A percentile compares a stretch with the other conserved stretches of the same genome.
These are phyloP conservation scores for Ochotona curzoniae DNA, from an alignment of 2,113 vertebrate species.

Conservation along the genomic window DNA sequence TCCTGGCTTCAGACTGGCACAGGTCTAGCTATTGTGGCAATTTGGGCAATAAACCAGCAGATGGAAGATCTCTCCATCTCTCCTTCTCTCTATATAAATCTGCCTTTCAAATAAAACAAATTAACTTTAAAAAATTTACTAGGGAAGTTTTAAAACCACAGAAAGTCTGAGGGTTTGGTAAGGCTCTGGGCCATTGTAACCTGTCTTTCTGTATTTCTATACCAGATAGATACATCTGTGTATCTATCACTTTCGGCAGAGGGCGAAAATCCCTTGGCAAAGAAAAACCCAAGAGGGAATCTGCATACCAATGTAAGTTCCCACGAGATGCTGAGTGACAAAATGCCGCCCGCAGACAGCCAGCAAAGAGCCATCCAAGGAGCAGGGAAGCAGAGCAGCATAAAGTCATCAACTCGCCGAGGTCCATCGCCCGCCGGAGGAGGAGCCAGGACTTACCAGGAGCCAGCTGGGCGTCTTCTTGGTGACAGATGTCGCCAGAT, in stretches of 20 bases:
- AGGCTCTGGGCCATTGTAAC: not conserved
- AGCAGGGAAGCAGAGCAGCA: not conserved
- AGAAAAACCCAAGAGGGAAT: not conserved
- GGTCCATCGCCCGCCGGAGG: not conserved
- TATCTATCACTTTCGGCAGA: not conserved
- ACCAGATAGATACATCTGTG: not conserved
- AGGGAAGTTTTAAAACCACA: conserved; percentile 20
- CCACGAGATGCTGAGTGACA: not conserved
- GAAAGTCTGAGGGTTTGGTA: conserved; percentile 19
- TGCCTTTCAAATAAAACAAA: too few species aligned
- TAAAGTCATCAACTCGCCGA: not conserved
- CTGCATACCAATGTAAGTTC: not conserved
- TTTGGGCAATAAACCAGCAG: too few species aligned
- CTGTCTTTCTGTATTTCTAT: not conserved
- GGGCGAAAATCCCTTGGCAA: not conserved
- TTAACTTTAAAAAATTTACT: not conserved
- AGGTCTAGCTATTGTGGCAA: too few species aligned
- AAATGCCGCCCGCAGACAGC: not conserved
- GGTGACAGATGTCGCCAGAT: not conserved
- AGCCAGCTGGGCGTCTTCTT: rapidly evolving
- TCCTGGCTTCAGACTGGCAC: too few species aligned
- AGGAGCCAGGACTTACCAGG: conserved; percentile 23
- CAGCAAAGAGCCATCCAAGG: too few species aligned
- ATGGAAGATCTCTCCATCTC: too few species aligned
- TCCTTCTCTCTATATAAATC: too few species aligned